Percentiles rank a stretch among this genome's conserved stretches.
Conservation (phyloP, 1,140 invertebrate species). For the Scaptomyza montana region DNA sequence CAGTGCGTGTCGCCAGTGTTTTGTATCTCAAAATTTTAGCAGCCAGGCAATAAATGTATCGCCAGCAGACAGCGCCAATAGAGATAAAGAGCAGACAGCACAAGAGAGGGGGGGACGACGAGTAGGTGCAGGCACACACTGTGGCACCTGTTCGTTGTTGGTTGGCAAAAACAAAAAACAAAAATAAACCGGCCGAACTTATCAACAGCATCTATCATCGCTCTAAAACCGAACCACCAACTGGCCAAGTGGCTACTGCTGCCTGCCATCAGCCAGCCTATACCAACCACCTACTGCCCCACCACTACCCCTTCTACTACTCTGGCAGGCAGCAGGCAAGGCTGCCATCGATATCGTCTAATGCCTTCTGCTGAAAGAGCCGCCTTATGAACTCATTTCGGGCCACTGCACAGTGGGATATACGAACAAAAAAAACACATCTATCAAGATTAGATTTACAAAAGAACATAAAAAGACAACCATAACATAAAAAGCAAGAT, state of each 20-base stretch:
- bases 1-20: slow-evolving; percentile 50
- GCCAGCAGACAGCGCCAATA: slow-evolving; percentile 27
- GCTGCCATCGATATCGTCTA: slow-evolving; percentile 51
- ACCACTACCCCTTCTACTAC: slow-evolving; percentile 47
- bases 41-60: slow-evolving; percentile 63
- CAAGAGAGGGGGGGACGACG: not conserved
- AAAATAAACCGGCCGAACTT: slow-evolving; percentile 62
- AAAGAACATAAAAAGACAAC: not conserved
- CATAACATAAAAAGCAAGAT: not conserved
- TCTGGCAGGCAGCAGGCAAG: slow-evolving; percentile 44
- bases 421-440: not conserved
- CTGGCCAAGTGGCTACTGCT: slow-evolving; percentile 39
- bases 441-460: not conserved
- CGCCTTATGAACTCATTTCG: slow-evolving; percentile 70
- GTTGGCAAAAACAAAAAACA: not conserved
- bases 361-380: slow-evolving; percentile 19
- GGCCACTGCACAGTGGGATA: slow-evolving; percentile 56
- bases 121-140: not conserved
- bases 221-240: slow-evolving; percentile 26
- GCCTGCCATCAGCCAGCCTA: slow-evolving; percentile 8
- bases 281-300: not conserved
- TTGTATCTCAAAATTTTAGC: slow-evolving; percentile 21
- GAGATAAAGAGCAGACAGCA: not conserved
- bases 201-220: slow-evolving; percentile 64
- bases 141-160: slow-evolving; percentile 41